phyloP scores from a whole-genome alignment of 2,113 vertebrate genomes.

The Mobula birostris region DNA sequence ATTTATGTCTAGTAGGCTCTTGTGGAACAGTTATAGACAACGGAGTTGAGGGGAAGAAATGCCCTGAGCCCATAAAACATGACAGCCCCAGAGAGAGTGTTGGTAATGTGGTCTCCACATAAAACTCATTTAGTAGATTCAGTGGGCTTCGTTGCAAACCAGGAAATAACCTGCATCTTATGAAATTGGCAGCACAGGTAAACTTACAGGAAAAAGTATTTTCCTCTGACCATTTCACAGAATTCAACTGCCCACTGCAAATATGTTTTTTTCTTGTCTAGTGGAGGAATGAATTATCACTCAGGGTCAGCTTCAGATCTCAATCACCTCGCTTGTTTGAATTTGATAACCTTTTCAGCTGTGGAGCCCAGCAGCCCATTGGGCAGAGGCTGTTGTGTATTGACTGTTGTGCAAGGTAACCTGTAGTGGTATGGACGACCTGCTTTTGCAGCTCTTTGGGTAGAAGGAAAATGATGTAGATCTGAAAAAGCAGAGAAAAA shows the following conservation, averaged over 20 bases:
- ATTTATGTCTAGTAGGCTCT: background rate
- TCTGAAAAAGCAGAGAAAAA: background rate
- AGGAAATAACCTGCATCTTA: background rate
- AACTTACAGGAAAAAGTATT: background rate
- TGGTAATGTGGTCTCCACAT: background rate
- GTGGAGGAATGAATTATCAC: background rate
- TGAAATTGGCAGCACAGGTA: background rate
- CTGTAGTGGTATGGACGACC: background rate
- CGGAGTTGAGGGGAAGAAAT: no score
- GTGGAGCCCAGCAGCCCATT: background rate
- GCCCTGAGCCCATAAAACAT: background rate
- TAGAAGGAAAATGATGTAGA: background rate
- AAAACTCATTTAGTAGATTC: background rate
- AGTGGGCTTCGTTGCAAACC: background rate
- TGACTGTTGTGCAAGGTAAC: background rate
- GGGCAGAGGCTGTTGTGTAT: background rate
- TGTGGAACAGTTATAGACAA: background rate
- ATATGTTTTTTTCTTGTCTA: background rate
- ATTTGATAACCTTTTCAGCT: background rate
- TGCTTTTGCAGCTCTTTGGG: background rate
- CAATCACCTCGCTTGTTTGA: background rate
- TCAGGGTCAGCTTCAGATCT: background rate
- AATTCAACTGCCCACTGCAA: background rate
- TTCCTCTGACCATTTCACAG: background rate
- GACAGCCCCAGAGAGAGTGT: background rate